These are phyloP conservation scores for Drosophila merina DNA, from an alignment of 2,888 invertebrate species.

Conservation along the genomic window DNA sequence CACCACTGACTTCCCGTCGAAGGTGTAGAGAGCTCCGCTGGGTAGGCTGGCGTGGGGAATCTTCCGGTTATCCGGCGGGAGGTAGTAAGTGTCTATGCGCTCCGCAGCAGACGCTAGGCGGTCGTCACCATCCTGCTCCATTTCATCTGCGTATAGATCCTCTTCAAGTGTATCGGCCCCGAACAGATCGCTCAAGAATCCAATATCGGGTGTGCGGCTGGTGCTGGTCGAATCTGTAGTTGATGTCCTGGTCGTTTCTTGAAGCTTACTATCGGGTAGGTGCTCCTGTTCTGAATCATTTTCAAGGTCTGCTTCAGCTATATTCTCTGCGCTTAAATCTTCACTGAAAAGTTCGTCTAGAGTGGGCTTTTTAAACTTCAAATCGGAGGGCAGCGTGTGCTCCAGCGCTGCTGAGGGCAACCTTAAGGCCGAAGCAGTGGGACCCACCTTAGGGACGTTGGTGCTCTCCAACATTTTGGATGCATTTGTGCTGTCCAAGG, in stretches of 20 bases:
- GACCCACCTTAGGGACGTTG: slow-evolving; percentile 1
- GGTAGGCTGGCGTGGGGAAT: slow-evolving; percentile 79
- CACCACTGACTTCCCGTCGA: slow-evolving; percentile 90
- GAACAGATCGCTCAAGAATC: slow-evolving; percentile 53
- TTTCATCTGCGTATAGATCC: slow-evolving; percentile 79
- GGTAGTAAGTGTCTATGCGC: slow-evolving; percentile 89
- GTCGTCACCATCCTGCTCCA: slow-evolving; percentile 78
- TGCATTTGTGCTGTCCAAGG: slow-evolving; percentile 87
- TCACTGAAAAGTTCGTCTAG: slow-evolving; percentile 63
- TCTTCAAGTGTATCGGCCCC: slow-evolving; percentile 65
- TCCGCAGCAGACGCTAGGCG: slow-evolving; percentile 88
- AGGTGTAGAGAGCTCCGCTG: slow-evolving; percentile 88
- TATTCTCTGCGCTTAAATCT: slow-evolving; percentile 21
- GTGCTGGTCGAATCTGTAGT: background rate
- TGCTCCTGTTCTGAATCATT: slow-evolving; percentile 17
- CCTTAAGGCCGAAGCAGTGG: slow-evolving; percentile 50
- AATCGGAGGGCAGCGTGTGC: slow-evolving; percentile 63
- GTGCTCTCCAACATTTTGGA: slow-evolving; percentile 62
- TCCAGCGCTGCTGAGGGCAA: slow-evolving; percentile 58
- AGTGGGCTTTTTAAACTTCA: slow-evolving; percentile 83
- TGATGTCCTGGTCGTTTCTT: slow-evolving; percentile 7
- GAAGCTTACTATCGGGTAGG: slow-evolving; percentile 10
- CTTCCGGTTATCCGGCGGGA: slow-evolving; percentile 88
- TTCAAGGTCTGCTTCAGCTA: background rate
- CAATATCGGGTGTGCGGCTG: slow-evolving; percentile 5